Base-by-base conservation (phyloP, 1,140 invertebrate genomes). In the Drosophila ironensis region DNA sequence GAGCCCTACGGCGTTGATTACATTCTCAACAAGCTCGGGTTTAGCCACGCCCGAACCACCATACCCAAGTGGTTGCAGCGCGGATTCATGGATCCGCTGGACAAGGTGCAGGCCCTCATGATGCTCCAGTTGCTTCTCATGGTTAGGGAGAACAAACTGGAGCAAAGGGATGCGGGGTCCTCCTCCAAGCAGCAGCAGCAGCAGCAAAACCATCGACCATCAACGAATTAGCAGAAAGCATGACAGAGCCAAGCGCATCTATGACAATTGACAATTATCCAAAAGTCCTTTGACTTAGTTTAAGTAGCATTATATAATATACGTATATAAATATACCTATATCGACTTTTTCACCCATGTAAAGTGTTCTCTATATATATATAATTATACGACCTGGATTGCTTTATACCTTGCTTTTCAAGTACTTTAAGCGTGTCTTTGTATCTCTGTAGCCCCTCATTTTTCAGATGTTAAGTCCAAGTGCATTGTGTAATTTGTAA, bases 1-100 rank as follows among this genome's bases (percentile, higher is more conserved):
- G 97, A 99, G 90, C 97, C 98, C 0, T 98, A 99, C 81, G 98
- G 98, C 28, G 97, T 99, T 27, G 98, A 99, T 91, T 98, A 98
- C 89, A 98, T 99, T 70, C 92, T 99, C 24, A 97, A 99, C 91
- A 98, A 98, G 90, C 92, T 99, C 4, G 98, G 98, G 8, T 99
- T 99, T 89, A 95, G 95, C 52, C 98, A 99, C 91, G 98, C 98
- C 2, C 92, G 98, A 33, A 98, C 96, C 30, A 99, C 98, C 24
- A 99, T 99, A 89, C 98, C 98, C 12, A 99, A 99, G 91, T 99
- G 98, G 97, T 93, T 99, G 91, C 98, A 99, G 91, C 92, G 98
- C 52, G 98, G 98, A 17, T 96, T 98, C 71, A 97, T 99, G 94
- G 98, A 99, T 91, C 97, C 97, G 0, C 90, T 98, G 17, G 97